Conservation (phyloP, 2,888 invertebrate species). For the Adela reaumurella region DNA sequence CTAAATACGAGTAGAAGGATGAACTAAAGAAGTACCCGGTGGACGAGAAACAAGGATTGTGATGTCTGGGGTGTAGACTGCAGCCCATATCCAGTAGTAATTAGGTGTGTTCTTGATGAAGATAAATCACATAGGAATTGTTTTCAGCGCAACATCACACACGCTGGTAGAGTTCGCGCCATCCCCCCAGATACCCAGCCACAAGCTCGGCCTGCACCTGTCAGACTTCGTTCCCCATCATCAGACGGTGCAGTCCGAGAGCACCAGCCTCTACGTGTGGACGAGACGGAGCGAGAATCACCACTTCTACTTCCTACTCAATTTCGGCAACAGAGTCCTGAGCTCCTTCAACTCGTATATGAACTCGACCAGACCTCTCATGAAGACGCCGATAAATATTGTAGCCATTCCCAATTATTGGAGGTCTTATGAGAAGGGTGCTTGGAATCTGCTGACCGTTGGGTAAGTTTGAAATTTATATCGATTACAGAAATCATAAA, state of each 20-base stretch:
- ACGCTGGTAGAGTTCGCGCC: conserved; percentile 28
- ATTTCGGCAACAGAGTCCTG: conserved; percentile 29
- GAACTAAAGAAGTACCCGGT: no score
- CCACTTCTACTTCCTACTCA: conserved; percentile 27
- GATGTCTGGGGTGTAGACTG: no score
- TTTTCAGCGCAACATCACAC: conserved; percentile 4
- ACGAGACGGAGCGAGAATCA: conserved; percentile 23
- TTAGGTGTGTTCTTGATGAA: no score
- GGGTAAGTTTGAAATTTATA: conserved; percentile 33
- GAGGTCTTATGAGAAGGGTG: conserved; percentile 34
- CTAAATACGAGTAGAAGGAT: no score
- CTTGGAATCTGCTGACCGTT: conserved; percentile 43
- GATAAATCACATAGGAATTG: no score
- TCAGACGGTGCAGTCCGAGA: conserved; percentile 18
- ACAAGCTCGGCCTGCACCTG: conserved; percentile 40
- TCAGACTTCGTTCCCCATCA: conserved; percentile 25
- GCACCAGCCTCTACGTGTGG: conserved; percentile 36
- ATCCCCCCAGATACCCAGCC: conserved; percentile 35
- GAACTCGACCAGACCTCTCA: conserved; percentile 22
- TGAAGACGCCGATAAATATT: conserved; percentile 37
- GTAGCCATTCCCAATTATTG: conserved; percentile 30
- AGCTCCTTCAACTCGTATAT: conserved; percentile 32
- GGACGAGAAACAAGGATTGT: no score
- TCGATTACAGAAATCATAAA: no score
- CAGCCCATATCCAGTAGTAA: no score